phyloP scores from a whole-genome alignment of 2,888 invertebrate genomes.

The Meteorus colon region DNA sequence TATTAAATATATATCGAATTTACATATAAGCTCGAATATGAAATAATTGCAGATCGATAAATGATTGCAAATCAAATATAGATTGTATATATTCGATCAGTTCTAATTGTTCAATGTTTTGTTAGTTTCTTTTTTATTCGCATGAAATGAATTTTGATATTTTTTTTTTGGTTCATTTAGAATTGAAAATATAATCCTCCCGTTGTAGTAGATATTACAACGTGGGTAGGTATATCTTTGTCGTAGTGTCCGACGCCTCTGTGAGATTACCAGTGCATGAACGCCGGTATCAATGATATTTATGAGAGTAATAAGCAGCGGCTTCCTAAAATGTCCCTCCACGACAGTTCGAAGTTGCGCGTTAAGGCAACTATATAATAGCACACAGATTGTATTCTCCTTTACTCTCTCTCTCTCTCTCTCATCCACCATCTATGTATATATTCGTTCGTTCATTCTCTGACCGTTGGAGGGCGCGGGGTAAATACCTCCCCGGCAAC shows the following conservation, averaged over 20 bases:
- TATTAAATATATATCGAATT: too few species aligned
- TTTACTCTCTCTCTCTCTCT: neutral
- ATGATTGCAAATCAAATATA: neutral
- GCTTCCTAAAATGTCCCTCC: conserved; percentile 44
- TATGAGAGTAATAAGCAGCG: conserved; percentile 44
- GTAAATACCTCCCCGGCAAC: conserved; percentile 59
- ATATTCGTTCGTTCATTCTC: conserved; percentile 5
- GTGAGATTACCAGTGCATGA: conserved; percentile 43
- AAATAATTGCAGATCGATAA: neutral
- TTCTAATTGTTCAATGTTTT: neutral
- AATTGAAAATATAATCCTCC: conserved; percentile 3
- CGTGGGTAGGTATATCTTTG: conserved; percentile 25
- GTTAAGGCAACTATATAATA: conserved; percentile 10
- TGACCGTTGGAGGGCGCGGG: conserved; percentile 36
- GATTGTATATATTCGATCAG: neutral
- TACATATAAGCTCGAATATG: neutral
- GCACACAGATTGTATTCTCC: conserved; percentile 12
- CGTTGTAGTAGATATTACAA: conserved; percentile 10
- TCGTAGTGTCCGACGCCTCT: conserved; percentile 26
- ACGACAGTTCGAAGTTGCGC: conserved; percentile 1
- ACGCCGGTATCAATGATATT: conserved; percentile 51
- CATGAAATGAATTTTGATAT: conserved; percentile 1
- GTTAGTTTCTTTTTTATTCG: conserved; percentile 12
- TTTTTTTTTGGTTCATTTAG: conserved; percentile 9
- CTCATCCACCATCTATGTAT: neutral